phyloP scores from a whole-genome alignment of 2,888 invertebrate genomes.

The Nasonia oneida region DNA sequence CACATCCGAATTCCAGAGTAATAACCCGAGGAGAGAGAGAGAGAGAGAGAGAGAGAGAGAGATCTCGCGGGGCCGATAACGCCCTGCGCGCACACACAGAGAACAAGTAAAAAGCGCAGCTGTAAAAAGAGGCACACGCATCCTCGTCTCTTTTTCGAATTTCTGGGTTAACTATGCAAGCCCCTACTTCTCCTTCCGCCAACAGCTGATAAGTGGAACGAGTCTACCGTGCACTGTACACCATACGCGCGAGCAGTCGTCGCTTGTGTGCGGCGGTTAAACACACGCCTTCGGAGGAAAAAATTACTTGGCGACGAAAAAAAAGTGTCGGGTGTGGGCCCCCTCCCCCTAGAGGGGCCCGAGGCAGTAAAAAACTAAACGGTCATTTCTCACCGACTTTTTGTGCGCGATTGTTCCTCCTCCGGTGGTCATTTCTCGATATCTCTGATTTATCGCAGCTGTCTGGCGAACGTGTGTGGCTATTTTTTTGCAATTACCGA shows the following conservation, averaged over 20 bases:
- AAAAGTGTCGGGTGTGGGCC: not conserved
- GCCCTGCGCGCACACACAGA: not conserved
- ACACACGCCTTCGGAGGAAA: not conserved
- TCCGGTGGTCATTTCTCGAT: no score
- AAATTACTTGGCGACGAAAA: not conserved
- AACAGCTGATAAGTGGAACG: conserved; percentile 72
- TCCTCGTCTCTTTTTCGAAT: conserved; percentile 61
- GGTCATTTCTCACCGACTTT: conserved; percentile 59
- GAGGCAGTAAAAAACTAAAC: conserved; percentile 34
- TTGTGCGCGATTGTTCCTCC: not conserved
- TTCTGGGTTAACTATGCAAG: conserved; percentile 71
- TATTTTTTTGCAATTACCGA: not conserved
- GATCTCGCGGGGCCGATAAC: not conserved
- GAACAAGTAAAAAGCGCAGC: conserved; percentile 6
- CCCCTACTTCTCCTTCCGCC: conserved; percentile 67
- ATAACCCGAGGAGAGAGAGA: conserved; percentile 4
- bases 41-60: not conserved
- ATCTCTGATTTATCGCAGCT: not conserved
- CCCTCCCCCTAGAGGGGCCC: not conserved
- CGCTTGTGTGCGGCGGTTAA: not conserved
- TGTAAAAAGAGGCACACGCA: conserved; percentile 6
- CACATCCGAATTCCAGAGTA: conserved; percentile 30
- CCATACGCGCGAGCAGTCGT: not conserved
- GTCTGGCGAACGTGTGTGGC: not conserved
- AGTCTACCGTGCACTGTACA: not conserved